A percentile compares a stretch with the other conserved stretches of the same genome.
Conservation (phyloP, 1,140 invertebrate genomes). For the Sesamia nonagrioides region DNA sequence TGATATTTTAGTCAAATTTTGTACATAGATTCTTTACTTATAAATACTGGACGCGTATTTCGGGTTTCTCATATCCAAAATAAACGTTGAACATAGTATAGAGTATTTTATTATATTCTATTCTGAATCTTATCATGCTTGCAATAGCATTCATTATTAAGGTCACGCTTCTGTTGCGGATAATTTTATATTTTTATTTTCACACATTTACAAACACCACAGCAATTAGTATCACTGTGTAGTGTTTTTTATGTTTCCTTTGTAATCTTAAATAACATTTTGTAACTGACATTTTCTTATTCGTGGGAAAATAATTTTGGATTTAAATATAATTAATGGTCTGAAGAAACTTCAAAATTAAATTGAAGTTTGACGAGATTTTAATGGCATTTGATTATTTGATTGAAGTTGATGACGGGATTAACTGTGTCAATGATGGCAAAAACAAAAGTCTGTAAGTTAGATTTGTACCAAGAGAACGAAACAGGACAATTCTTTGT, state of each 20-base stretch:
- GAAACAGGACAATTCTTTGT: too few relatives aligned
- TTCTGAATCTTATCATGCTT: not conserved
- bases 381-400: conserved; percentile 19
- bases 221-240: not conserved
- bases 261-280: conserved; percentile 6
- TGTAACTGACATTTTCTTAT: not conserved
- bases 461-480: too few relatives aligned
- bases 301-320: conserved; percentile 15
- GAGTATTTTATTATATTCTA: too few relatives aligned
- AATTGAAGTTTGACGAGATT: conserved; percentile 8
- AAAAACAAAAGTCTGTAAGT: too few relatives aligned
- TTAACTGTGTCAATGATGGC: not conserved
- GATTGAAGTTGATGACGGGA: conserved; percentile 3
- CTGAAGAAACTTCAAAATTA: not conserved
- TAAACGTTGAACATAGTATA: too few relatives aligned
- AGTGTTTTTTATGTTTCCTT: not conserved
- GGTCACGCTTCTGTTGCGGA: not conserved
- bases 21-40: too few relatives aligned
- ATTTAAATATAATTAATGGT: not conserved
- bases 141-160: not conserved
- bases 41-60: too few relatives aligned
- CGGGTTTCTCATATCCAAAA: too few relatives aligned
- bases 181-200: not conserved
- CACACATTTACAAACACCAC: not conserved
- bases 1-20: too few relatives aligned